phyloP scores from a whole-genome alignment of 2,797 vertebrate species.

The Sibirionetta formosa region DNA sequence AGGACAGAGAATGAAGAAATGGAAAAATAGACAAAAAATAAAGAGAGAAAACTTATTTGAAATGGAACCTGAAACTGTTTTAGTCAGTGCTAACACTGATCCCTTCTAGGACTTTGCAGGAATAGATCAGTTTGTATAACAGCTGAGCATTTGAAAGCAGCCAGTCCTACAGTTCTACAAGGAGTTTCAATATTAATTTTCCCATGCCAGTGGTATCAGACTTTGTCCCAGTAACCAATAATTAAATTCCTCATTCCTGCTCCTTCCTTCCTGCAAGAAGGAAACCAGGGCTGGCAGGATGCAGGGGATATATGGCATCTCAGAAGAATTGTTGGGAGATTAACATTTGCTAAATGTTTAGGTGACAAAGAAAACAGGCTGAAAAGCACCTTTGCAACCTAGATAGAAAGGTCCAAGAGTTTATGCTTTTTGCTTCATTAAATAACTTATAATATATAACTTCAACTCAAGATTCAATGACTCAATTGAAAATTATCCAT shows the following conservation, averaged over 20 bases:
- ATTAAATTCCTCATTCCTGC: not conserved
- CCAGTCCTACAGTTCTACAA: not conserved
- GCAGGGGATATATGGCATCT: not conserved
- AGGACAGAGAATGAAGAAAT: not conserved
- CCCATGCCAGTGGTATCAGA: too few species aligned
- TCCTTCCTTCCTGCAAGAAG: not conserved
- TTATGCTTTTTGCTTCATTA: not conserved
- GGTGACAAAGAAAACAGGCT: not conserved
- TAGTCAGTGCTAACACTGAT: too few species aligned
- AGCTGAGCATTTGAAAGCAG: not conserved
- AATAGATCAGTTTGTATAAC: fast-evolving
- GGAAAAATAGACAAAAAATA: not conserved
- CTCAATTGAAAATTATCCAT: not conserved
- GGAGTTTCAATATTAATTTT: not conserved
- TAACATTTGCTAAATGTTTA: not conserved
- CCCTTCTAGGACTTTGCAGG: not conserved
- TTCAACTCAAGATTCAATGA: not conserved
- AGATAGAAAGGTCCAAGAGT: not conserved
- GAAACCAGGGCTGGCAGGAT: not conserved
- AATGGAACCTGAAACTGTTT: not conserved
- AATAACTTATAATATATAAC: not conserved
- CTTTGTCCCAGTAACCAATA: too few species aligned
- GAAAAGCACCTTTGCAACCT: not conserved
- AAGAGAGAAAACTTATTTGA: fast-evolving
- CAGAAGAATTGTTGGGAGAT: not conserved